A percentile compares a stretch with the other conserved stretches of the same genome.
These are phyloP conservation scores for Pomacea maculata DNA, from an alignment of 1,140 invertebrate genomes.

Conservation along the genomic window DNA sequence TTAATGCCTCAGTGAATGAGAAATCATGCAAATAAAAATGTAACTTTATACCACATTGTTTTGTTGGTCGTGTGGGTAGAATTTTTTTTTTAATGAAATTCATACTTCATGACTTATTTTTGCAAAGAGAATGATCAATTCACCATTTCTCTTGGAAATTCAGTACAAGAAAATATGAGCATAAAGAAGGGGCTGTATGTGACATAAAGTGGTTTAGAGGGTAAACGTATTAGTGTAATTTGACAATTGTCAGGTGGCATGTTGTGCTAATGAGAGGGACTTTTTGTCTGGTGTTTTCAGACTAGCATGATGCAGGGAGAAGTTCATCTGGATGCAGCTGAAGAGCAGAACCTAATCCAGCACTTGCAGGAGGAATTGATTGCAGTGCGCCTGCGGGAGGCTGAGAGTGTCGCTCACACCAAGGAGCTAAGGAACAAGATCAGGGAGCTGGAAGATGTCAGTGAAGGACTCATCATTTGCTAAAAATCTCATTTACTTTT, in stretches of 20 bases:
- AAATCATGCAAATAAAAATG: too few species aligned
- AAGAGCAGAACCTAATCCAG: constrained; percentile 51
- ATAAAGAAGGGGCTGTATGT: too few species aligned
- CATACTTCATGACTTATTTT: too few species aligned
- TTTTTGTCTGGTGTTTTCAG: constrained; percentile 15
- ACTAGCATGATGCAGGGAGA: constrained; percentile 29
- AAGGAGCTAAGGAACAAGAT: constrained; percentile 83
- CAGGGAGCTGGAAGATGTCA: constrained; percentile 67
- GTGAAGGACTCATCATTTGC: background rate
- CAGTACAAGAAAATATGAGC: too few species aligned
- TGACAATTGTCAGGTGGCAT: background rate
- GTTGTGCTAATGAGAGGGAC: background rate
- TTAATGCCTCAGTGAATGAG: too few species aligned
- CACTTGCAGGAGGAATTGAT: constrained; percentile 89
- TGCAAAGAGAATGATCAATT: too few species aligned
- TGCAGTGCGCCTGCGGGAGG: constrained; percentile 93
- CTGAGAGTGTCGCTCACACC: constrained; percentile 93
- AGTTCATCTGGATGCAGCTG: constrained; percentile 32
- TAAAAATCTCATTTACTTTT: too few species aligned
- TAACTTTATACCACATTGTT: too few species aligned
- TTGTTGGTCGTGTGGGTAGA: too few species aligned
- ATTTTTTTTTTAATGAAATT: too few species aligned
- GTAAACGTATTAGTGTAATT: background rate
- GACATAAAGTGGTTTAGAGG: background rate
- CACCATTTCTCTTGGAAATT: too few species aligned